Evolutionary conservation across 2,888 invertebrate genomes (phyloP).

Genomic region (Drosophila monieri): DNA sequence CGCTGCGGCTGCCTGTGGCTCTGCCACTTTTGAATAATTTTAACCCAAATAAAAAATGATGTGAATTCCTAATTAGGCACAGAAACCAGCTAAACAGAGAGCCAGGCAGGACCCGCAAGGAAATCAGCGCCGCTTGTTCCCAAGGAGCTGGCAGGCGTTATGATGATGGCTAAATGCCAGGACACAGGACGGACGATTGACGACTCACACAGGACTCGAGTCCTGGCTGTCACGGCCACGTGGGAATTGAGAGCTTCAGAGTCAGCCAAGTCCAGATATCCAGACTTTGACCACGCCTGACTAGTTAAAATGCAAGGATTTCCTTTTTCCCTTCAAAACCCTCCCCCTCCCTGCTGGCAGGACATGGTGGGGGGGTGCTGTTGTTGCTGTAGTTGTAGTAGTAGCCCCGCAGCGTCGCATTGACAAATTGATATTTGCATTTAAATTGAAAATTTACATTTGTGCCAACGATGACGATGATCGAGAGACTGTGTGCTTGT

Average conservation of each 20-base stretch:
- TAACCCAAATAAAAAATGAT: conserved; percentile 84
- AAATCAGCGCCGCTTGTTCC: conserved; percentile 74
- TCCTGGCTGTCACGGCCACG: conserved; percentile 62
- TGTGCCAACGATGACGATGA: conserved; percentile 67
- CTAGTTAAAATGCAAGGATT: conserved; percentile 79
- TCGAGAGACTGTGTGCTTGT: conserved; percentile 43
- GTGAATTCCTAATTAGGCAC: conserved; percentile 84
- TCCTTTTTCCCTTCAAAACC: conserved; percentile 14
- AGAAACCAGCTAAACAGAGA: conserved; percentile 29
- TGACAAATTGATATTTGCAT: conserved; percentile 85
- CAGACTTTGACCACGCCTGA: conserved; percentile 66
- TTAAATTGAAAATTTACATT: conserved; percentile 85
- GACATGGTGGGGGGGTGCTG: background rate
- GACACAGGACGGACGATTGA: conserved; percentile 36
- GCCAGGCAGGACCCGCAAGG: conserved; percentile 34
- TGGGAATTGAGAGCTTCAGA: conserved; percentile 62
- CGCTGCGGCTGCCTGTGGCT: conserved; percentile 6
- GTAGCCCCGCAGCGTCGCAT: conserved; percentile 58
- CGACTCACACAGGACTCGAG: background rate
- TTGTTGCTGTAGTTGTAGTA: conserved; percentile 6
- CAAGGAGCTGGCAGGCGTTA: conserved; percentile 55
- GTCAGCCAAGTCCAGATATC: conserved; percentile 2
- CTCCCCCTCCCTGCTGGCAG: conserved; percentile 1
- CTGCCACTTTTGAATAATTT: conserved; percentile 83
- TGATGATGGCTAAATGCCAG: conserved; percentile 79